These are phyloP conservation scores for Tipula unca DNA, from an alignment of 2,888 invertebrate species.

Conservation along the genomic window DNA sequence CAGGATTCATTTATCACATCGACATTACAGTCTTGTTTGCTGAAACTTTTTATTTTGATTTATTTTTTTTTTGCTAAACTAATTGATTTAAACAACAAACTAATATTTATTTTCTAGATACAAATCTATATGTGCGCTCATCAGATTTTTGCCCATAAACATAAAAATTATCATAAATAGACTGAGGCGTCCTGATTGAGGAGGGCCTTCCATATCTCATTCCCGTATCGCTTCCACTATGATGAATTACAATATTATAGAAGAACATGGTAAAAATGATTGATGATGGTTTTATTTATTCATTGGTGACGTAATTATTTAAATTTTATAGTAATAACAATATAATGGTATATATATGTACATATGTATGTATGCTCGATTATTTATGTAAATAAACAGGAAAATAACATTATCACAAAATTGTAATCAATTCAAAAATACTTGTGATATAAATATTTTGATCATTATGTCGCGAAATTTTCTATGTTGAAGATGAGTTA, in stretches of 20 bases:
- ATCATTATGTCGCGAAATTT: neutral
- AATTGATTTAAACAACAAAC: neutral
- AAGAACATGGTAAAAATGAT: neutral
- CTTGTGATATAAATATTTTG: neutral
- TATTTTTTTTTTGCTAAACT: neutral
- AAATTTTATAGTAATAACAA: neutral
- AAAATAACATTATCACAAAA: neutral
- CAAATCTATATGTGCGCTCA: neutral
- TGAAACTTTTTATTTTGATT: neutral
- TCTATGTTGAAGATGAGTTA: neutral
- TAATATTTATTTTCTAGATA: neutral
- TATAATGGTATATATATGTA: too few species aligned
- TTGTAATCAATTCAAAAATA: neutral
- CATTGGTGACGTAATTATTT: neutral
- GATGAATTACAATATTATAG: neutral
- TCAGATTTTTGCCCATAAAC: neutral
- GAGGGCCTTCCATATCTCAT: neutral
- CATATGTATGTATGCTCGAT: too few species aligned
- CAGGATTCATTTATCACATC: neutral
- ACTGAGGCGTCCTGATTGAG: neutral
- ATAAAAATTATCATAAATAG: too few species aligned
- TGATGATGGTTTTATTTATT: neutral
- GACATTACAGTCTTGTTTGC: neutral
- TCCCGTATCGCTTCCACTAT: neutral
- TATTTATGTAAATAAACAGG: neutral